Evolutionary conservation across 2,888 invertebrate genomes (phyloP).

Genomic region (Eristalis tenax): DNA sequence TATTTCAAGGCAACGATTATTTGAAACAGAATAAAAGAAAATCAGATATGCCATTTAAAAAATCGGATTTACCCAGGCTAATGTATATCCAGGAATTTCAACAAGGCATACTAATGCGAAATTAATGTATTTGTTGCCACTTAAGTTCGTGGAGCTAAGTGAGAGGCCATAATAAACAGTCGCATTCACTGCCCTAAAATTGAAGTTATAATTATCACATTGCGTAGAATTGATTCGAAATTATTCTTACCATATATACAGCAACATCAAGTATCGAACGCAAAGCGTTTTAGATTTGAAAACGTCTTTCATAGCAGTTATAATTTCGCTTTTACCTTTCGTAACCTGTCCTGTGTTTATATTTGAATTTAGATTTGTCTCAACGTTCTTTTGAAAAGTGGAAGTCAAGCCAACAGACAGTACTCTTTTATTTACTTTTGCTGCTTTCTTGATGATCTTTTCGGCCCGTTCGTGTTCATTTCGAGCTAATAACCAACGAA

Average conservation of each 20-base stretch:
- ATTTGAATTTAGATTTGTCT: background rate
- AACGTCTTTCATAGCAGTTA: conserved; percentile 81
- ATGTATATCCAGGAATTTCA: conserved; percentile 84
- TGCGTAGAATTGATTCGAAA: background rate
- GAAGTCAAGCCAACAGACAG: conserved; percentile 81
- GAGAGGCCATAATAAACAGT: conserved; percentile 87
- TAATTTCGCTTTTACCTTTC: conserved; percentile 77
- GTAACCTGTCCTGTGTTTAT: background rate
- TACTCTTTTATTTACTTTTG: conserved; percentile 82
- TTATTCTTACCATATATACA: conserved; percentile 82
- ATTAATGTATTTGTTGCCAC: conserved; percentile 87
- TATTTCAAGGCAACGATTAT: too few relatives aligned
- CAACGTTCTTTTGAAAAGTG: conserved; percentile 77
- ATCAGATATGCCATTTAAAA: background rate
- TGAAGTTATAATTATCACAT: background rate
- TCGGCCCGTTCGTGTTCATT: conserved; percentile 83
- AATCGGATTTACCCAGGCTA: conserved; percentile 80
- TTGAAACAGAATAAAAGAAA: too few relatives aligned
- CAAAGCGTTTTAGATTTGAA: conserved; percentile 81
- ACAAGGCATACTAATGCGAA: conserved; percentile 85
- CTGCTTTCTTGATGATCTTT: conserved; percentile 83
- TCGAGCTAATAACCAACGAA: conserved; percentile 85
- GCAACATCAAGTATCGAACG: conserved; percentile 81
- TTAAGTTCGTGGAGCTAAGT: conserved; percentile 85
- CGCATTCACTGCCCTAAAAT: conserved; percentile 84